These are phyloP conservation scores for Chloropsis hardwickii DNA, from an alignment of 2,113 vertebrate genomes.

Conservation along the genomic window DNA sequence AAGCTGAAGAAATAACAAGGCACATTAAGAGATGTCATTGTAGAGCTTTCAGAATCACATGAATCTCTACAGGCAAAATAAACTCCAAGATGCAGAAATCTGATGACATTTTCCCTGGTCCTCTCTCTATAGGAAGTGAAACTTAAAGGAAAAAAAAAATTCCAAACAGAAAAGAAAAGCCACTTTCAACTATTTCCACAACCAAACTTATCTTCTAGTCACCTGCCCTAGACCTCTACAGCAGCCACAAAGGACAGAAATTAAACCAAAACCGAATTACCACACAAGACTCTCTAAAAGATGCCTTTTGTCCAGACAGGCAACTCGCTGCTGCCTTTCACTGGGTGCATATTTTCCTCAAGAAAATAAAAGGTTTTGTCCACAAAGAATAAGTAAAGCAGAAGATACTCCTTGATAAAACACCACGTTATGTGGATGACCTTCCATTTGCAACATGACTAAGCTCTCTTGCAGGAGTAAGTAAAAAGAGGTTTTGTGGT, in stretches of 20 bases:
- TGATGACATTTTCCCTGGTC: background rate
- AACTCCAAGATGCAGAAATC: background rate
- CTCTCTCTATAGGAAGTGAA: background rate
- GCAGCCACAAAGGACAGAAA: background rate
- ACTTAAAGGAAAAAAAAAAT: no score
- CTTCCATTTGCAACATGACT: background rate
- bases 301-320: background rate
- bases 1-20: background rate
- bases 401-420: background rate
- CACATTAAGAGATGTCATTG: background rate
- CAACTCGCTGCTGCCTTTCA: background rate
- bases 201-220: background rate
- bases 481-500: background rate
- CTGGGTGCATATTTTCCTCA: background rate
- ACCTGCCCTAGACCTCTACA: background rate
- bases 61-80: background rate
- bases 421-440: accelerated
- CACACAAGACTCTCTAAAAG: background rate
- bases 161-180: background rate
- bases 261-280: background rate
- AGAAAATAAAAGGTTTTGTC: background rate
- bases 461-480: background rate
- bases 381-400: background rate
- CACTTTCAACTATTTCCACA: background rate
- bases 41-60: background rate